Evolutionary conservation across 2,113 vertebrate species (phyloP).

Genomic region (Reinhardtius hippoglossoides): DNA sequence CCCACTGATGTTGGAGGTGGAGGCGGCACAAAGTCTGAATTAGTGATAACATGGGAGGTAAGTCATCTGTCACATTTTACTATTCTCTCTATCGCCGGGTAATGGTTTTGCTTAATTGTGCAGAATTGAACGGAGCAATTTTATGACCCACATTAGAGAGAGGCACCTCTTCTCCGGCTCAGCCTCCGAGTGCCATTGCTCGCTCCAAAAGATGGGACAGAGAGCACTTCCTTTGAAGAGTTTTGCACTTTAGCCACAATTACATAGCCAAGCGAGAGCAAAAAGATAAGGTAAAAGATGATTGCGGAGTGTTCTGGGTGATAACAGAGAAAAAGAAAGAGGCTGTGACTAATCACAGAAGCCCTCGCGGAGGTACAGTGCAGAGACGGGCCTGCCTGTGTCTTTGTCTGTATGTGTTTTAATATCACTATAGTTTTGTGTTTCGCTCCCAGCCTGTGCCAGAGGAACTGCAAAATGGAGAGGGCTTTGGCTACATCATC

Average conservation of each 20-base stretch:
- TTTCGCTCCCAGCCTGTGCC: constrained; percentile 90
- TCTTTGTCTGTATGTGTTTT: constrained; percentile 84
- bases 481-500: constrained; percentile 94
- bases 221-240: constrained; percentile 58
- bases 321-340: not conserved
- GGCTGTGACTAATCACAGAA: constrained; percentile 25
- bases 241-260: constrained; percentile 59
- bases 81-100: constrained; percentile 63
- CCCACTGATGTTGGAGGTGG: constrained; percentile 95
- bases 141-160: constrained; percentile 71
- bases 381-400: constrained; percentile 73
- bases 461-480: constrained; percentile 94
- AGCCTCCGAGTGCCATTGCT: constrained; percentile 64
- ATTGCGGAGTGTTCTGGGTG: constrained; percentile 21
- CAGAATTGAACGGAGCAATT: constrained; percentile 80
- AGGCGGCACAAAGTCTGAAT: constrained; percentile 95
- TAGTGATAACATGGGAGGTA: constrained; percentile 99
- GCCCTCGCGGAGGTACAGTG: constrained; percentile 9
- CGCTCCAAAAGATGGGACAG: constrained; percentile 59
- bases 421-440: constrained; percentile 89
- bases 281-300: constrained; percentile 40
- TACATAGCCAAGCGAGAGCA: constrained; percentile 36
- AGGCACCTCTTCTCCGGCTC: constrained; percentile 46
- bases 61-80: constrained; percentile 87
- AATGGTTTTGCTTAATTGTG: constrained; percentile 84